Evolutionary conservation across 2,113 vertebrate species (phyloP).

Genomic region (Athene noctua): DNA sequence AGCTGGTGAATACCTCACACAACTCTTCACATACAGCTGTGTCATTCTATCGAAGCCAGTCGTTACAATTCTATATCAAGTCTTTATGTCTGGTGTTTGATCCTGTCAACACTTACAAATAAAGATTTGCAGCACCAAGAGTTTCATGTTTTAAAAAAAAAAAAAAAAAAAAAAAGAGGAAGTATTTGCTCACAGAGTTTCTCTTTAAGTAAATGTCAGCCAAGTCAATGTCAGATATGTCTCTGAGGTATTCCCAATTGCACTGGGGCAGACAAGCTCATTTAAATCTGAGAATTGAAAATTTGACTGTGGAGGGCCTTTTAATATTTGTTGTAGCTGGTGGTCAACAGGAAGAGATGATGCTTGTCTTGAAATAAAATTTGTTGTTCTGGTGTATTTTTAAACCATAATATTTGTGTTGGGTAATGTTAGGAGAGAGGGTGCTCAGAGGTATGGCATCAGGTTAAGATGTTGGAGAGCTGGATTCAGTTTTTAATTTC

Average conservation of each 20-base stretch:
- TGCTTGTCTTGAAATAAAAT: background rate
- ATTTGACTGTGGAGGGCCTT: background rate
- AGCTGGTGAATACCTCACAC: background rate
- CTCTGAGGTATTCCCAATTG: background rate
- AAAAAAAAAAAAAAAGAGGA: background rate
- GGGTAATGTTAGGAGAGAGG: background rate
- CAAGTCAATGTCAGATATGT: background rate
- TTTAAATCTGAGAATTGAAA: background rate
- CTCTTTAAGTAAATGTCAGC: slow-evolving; percentile 23
- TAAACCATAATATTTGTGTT: background rate
- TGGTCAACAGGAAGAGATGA: background rate
- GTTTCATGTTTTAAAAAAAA: background rate
- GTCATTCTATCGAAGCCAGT: background rate
- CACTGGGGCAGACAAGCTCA: background rate
- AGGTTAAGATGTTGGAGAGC: background rate
- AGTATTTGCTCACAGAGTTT: background rate
- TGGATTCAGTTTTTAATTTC: background rate
- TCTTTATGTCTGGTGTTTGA: background rate
- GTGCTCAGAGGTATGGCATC: background rate
- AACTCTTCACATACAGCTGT: background rate
- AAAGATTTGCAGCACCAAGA: background rate
- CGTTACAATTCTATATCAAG: background rate
- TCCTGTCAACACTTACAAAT: background rate
- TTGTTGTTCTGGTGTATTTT: background rate
- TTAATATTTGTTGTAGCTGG: background rate